A percentile compares a stretch with the other conserved stretches of the same genome.
phyloP scores from a whole-genome alignment of 2,113 vertebrate genomes.

The Anas platyrhynchos region DNA sequence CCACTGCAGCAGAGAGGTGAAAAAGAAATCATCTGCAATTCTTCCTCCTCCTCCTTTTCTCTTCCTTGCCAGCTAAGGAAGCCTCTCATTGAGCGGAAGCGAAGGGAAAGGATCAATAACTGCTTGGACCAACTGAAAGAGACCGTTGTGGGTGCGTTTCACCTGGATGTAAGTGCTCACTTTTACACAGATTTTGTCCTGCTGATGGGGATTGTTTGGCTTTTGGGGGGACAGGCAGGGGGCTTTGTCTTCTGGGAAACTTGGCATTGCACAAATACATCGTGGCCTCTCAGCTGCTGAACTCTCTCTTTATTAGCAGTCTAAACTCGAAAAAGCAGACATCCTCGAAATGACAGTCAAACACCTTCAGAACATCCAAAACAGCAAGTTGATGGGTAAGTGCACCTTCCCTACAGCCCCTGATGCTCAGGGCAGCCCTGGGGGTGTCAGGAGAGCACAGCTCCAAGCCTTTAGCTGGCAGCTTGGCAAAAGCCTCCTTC shows the following conservation, averaged over 20 bases:
- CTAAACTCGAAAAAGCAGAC: slow-evolving; percentile 91
- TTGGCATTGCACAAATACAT: not conserved
- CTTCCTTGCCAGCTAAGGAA: slow-evolving; percentile 81
- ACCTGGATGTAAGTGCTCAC: slow-evolving; percentile 85
- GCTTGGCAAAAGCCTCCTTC: not conserved
- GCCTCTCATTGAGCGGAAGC: slow-evolving; percentile 89
- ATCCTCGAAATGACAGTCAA: slow-evolving; percentile 94
- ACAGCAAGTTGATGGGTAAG: slow-evolving; percentile 82
- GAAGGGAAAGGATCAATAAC: slow-evolving; percentile 90
- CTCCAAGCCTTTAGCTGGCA: no score
- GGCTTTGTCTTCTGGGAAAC: not conserved
- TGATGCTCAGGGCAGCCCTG: not conserved
- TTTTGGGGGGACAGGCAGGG: accelerated
- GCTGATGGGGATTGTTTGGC: not conserved
- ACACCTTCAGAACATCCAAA: slow-evolving; percentile 90
- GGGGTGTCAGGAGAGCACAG: not conserved
- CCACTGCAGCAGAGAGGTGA: not conserved
- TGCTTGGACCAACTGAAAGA: slow-evolving; percentile 91
- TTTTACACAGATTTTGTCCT: not conserved
- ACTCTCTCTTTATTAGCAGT: slow-evolving; percentile 78
- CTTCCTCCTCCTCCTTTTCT: not conserved
- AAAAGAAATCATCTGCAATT: not conserved
- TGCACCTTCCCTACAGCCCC: not conserved
- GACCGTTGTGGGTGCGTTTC: slow-evolving; percentile 85
- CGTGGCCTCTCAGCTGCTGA: not conserved